Evolutionary conservation across 2,113 vertebrate genomes (phyloP).

Genomic region (Tragelaphus strepsiceros): DNA sequence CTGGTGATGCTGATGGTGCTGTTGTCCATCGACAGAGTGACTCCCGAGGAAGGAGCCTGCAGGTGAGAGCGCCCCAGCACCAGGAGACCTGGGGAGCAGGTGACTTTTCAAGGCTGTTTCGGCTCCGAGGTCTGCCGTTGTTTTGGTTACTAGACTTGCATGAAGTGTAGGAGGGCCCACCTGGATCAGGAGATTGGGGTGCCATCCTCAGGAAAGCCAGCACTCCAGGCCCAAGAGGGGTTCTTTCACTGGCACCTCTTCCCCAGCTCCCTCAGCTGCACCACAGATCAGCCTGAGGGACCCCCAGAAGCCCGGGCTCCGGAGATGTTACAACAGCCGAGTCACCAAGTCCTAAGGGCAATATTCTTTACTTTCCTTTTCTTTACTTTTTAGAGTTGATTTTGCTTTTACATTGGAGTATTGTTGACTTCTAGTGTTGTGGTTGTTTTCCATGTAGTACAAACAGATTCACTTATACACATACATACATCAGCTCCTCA

Average conservation of each 20-base stretch:
- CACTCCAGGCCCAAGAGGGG: neutral
- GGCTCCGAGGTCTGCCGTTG: neutral
- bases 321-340: neutral
- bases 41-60: neutral
- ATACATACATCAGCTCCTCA: neutral
- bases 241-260: neutral
- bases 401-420: neutral
- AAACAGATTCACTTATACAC: neutral
- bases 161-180: neutral
- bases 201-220: neutral
- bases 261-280: neutral
- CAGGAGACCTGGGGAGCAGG: neutral
- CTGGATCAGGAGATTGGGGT: neutral
- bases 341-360: neutral
- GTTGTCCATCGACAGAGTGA: fast-evolving
- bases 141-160: neutral
- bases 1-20: neutral
- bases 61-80: neutral
- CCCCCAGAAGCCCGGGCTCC: neutral
- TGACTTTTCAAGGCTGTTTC: neutral
- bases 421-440: fast-evolving
- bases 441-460: neutral
- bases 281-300: neutral
- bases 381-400: neutral
- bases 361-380: neutral